Evolutionary conservation across 2,888 invertebrate species (phyloP).

Genomic region (Stramonita haemastoma): DNA sequence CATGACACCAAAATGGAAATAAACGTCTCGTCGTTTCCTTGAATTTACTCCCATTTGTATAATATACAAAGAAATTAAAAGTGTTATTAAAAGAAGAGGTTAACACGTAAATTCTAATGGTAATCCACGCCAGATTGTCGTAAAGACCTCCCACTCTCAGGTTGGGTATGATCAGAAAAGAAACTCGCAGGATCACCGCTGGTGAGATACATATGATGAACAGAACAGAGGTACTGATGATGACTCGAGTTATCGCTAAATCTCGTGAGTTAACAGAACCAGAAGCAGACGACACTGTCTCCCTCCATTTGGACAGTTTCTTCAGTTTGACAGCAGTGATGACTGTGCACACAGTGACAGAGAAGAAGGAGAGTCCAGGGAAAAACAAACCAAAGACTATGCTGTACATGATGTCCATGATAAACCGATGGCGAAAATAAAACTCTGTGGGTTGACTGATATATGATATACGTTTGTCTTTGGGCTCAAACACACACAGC

Average conservation of each 20-base stretch:
- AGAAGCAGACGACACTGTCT: constrained; percentile 4
- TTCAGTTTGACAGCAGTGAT: not conserved
- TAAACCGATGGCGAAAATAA: not conserved
- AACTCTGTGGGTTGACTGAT: not conserved
- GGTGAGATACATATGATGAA: not conserved
- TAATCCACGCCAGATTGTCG: not conserved
- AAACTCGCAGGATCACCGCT: not conserved
- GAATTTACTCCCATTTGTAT: not conserved
- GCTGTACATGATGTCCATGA: not conserved
- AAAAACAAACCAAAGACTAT: not conserved
- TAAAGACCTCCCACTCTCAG: not conserved
- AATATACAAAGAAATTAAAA: constrained; percentile 11
- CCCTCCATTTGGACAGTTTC: constrained; percentile 9
- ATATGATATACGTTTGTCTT: not conserved
- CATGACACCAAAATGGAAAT: not conserved
- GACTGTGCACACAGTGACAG: not conserved
- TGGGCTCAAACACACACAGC: not conserved
- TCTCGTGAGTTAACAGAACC: not conserved
- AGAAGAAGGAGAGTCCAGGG: not conserved
- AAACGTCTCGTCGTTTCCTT: not conserved
- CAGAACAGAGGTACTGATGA: constrained; percentile 1
- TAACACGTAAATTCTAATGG: not conserved
- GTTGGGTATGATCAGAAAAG: not conserved
- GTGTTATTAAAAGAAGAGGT: not conserved
- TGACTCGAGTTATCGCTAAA: not conserved